phyloP scores from a whole-genome alignment of 1,140 invertebrate genomes.

The Macrobrachium rosenbergii region DNA sequence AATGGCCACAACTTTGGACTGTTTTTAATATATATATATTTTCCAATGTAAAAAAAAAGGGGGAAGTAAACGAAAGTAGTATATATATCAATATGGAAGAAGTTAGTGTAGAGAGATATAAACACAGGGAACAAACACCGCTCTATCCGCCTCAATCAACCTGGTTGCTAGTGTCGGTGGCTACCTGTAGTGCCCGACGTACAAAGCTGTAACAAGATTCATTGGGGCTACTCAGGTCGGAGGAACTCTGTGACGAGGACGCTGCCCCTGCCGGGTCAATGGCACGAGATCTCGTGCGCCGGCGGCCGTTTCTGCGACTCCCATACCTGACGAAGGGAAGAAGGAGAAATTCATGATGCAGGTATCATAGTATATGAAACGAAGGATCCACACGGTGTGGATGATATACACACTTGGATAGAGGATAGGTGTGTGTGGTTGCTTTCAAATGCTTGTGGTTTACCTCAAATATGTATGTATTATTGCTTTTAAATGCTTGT shows the following conservation, averaged over 20 bases:
- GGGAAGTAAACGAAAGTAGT: neutral
- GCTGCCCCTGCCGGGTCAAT: slow-evolving; percentile 53
- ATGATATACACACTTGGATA: no score
- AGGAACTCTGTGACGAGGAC: slow-evolving; percentile 62
- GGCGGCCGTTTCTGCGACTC: slow-evolving; percentile 54
- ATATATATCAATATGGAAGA: slow-evolving; percentile 16
- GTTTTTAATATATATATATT: no score
- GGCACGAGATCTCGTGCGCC: slow-evolving; percentile 56
- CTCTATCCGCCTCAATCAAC: slow-evolving; percentile 61
- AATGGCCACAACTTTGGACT: no score
- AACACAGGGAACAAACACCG: slow-evolving; percentile 49
- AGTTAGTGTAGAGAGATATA: neutral
- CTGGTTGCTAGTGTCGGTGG: slow-evolving; percentile 58
- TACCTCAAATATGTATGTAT: no score
- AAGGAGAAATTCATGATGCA: neutral
- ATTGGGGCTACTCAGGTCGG: slow-evolving; percentile 75
- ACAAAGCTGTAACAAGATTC: slow-evolving; percentile 96
- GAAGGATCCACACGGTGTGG: neutral
- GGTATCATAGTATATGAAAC: neutral
- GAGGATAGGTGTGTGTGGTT: no score
- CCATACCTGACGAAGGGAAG: slow-evolving; percentile 34
- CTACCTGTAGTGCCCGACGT: slow-evolving; percentile 85
- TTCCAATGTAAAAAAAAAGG: neutral
- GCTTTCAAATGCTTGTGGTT: no score
- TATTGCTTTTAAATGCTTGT: no score